These are phyloP conservation scores for Gastrophysa polygoni DNA, from an alignment of 2,888 invertebrate species.

Conservation along the genomic window DNA sequence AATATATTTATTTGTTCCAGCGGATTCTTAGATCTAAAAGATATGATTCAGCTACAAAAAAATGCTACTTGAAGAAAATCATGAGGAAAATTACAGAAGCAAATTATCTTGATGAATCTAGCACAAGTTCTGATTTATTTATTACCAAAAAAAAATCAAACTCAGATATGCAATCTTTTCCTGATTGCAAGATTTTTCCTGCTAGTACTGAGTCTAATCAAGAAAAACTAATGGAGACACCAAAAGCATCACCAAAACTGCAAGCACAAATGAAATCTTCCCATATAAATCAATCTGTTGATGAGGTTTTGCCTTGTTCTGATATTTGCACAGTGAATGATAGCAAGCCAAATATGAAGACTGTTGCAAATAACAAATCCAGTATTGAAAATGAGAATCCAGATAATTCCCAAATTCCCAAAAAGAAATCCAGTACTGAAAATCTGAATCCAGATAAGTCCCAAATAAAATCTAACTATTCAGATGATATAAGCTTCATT, in stretches of 20 bases:
- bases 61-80: constrained; percentile 68
- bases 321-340: too few relatives aligned
- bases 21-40: constrained; percentile 65
- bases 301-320: too few relatives aligned
- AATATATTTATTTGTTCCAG: constrained; percentile 66
- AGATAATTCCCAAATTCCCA: constrained; percentile 9
- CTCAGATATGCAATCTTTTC: neutral
- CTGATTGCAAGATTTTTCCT: neutral
- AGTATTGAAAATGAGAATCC: neutral
- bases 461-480: too few relatives aligned
- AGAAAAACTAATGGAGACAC: neutral
- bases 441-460: too few relatives aligned
- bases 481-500: too few relatives aligned
- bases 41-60: constrained; percentile 66
- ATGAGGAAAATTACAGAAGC: constrained; percentile 66
- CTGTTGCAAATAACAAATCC: too few relatives aligned
- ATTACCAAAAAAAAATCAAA: constrained; percentile 50
- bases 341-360: too few relatives aligned
- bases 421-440: neutral
- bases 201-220: constrained; percentile 24
- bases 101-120: constrained; percentile 66
- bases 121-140: constrained; percentile 60
- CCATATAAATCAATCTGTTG: constrained; percentile 16
- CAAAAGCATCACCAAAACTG: neutral
- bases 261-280: constrained; percentile 35